A percentile compares a stretch with the other conserved stretches of the same genome.
Evolutionary conservation across 2,113 vertebrate species (phyloP).

Genomic region (Zosterops borbonicus): DNA sequence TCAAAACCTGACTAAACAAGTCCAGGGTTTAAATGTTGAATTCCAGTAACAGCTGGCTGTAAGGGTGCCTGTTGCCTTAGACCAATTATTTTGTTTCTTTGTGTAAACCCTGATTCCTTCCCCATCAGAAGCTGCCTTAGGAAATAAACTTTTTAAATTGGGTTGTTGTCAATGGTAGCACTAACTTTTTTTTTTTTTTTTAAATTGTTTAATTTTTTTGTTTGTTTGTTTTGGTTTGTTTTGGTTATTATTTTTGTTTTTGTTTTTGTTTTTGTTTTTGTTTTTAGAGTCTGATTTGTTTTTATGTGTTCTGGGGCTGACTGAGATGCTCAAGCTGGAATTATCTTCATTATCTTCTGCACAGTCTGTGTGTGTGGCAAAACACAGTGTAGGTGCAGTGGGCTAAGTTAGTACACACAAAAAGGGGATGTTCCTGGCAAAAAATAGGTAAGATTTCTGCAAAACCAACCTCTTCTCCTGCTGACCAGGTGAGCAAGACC

Average conservation of each 20-base stretch:
- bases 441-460: background rate
- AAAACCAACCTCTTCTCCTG: background rate
- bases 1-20: background rate
- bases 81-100: background rate
- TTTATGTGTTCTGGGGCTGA: background rate
- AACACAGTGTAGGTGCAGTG: accelerated
- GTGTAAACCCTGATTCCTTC: background rate
- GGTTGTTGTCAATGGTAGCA: background rate
- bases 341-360: background rate
- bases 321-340: accelerated
- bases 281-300: background rate
- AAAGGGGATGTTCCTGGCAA: background rate
- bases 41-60: background rate
- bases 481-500: background rate
- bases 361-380: accelerated
- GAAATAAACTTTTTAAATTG: background rate
- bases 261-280: no score
- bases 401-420: accelerated
- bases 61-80: background rate
- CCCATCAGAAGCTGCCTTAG: background rate
- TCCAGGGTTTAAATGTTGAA: background rate
- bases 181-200: accelerated
- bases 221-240: no score
- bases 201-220: no score
- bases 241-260: no score